Conservation (phyloP, 2,797 vertebrate species). For the Hyperoplus immaculatus region DNA sequence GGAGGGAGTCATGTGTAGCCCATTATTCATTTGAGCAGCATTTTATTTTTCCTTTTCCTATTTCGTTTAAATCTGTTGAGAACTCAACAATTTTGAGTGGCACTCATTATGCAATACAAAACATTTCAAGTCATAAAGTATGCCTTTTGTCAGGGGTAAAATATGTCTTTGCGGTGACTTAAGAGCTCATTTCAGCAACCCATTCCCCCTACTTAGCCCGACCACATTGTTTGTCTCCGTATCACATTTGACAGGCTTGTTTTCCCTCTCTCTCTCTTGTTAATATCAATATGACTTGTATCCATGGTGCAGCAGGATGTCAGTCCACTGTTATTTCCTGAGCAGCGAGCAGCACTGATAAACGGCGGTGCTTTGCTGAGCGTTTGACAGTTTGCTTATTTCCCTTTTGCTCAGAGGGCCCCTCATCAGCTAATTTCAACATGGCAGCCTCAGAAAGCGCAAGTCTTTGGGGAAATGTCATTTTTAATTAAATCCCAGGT, state of each 20-base stretch:
- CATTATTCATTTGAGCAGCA: conserved; percentile 2
- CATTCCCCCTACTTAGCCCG: conserved; percentile 43
- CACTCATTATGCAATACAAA: conserved; percentile 34
- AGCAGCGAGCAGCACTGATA: conserved; percentile 76
- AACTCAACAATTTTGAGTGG: conserved; percentile 29
- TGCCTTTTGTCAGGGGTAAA: conserved; percentile 41
- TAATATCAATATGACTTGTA: conserved; percentile 73
- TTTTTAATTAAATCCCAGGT: conserved; percentile 90
- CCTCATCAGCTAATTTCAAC: conserved; percentile 86
- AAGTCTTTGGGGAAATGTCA: conserved; percentile 88
- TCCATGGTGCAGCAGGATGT: conserved; percentile 60
- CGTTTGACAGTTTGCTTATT: conserved; percentile 86
- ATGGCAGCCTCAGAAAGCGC: conserved; percentile 79
- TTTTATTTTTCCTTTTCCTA: conserved; percentile 1
- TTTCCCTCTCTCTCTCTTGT: conserved; percentile 39
- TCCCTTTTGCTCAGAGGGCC: conserved; percentile 81
- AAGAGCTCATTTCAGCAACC: conserved; percentile 62
- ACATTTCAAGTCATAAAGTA: conserved; percentile 25
- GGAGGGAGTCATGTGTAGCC: neutral
- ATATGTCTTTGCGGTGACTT: conserved; percentile 34
- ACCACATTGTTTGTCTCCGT: conserved; percentile 67
- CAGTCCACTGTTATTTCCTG: conserved; percentile 75
- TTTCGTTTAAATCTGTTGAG: conserved; percentile 32
- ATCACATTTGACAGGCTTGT: conserved; percentile 74
- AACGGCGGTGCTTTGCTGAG: conserved; percentile 80